Percentiles rank a stretch among this genome's conserved stretches.
phyloP scores from a whole-genome alignment of 2,113 vertebrate species.

The Hippocampus mohnikei region DNA sequence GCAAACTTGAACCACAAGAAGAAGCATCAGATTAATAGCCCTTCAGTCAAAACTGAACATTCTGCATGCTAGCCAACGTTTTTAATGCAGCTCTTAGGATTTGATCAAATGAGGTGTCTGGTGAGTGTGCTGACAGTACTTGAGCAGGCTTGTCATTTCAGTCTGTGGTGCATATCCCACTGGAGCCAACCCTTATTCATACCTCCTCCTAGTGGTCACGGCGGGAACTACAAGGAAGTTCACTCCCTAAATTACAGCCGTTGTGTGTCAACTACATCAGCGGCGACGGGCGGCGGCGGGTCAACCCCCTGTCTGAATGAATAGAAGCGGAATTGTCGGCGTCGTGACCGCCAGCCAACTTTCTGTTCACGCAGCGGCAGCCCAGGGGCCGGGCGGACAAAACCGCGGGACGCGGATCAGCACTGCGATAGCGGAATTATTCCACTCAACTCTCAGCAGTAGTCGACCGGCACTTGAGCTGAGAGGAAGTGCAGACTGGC shows the following conservation, averaged over 20 bases:
- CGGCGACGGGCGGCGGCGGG: not conserved
- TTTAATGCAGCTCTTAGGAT: not conserved
- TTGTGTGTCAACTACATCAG: conserved; percentile 10
- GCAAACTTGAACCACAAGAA: too few species aligned
- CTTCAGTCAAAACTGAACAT: not conserved
- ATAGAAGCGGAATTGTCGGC: conserved; percentile 9
- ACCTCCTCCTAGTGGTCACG: conserved; percentile 64
- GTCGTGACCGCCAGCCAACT: conserved; percentile 27
- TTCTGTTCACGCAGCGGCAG: conserved; percentile 39
- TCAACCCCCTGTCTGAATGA: conserved; percentile 1
- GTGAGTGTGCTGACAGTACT: not conserved
- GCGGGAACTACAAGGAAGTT: conserved; percentile 36
- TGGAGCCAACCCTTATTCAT: conserved; percentile 37
- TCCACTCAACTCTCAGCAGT: conserved; percentile 35
- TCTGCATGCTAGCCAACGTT: not conserved
- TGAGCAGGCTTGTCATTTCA: not conserved
- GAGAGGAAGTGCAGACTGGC: conserved; percentile 18
- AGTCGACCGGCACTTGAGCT: conserved; percentile 13
- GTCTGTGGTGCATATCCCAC: not conserved
- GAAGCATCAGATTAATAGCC: not conserved
- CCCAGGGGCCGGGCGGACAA: conserved; percentile 20
- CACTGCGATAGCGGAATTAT: conserved; percentile 33
- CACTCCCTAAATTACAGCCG: conserved; percentile 2
- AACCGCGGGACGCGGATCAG: conserved; percentile 43
- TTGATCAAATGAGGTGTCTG: not conserved